Evolutionary conservation across 2,888 invertebrate genomes (phyloP).

Genomic region (Leptinotarsa rubiginosa): DNA sequence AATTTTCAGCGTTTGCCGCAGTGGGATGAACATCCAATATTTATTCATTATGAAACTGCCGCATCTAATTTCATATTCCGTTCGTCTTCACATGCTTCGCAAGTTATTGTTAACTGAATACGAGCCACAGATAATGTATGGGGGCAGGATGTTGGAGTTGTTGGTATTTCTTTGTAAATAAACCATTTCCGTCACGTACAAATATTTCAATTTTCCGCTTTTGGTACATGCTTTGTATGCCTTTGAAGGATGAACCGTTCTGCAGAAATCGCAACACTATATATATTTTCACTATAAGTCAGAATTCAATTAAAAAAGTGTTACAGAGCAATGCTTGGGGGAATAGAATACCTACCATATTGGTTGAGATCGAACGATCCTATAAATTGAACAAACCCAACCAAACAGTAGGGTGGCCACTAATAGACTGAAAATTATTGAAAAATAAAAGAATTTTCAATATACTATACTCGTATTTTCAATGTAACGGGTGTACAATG

Average conservation of each 20-base stretch:
- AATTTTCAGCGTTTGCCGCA: not conserved
- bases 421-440: no score
- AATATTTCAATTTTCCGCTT: constrained; percentile 27
- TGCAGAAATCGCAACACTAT: not conserved
- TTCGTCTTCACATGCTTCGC: constrained; percentile 27
- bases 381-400: no score
- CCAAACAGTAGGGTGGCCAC: no score
- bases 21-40: constrained; percentile 7
- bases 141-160: constrained; percentile 37
- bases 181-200: constrained; percentile 33
- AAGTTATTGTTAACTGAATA: constrained; percentile 39
- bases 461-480: no score
- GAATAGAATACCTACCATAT: no score
- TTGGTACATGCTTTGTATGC: constrained; percentile 18
- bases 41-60: constrained; percentile 18
- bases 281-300: not conserved
- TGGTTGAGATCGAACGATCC: no score
- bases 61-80: constrained; percentile 35
- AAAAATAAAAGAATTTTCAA: no score
- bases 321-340: no score
- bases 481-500: no score
- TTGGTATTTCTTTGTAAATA: constrained; percentile 34
- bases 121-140: constrained; percentile 35
- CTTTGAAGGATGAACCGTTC: constrained; percentile 18
- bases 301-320: no score